Base-by-base conservation (phyloP, 2,888 invertebrate genomes). In the Hedya salicella region DNA sequence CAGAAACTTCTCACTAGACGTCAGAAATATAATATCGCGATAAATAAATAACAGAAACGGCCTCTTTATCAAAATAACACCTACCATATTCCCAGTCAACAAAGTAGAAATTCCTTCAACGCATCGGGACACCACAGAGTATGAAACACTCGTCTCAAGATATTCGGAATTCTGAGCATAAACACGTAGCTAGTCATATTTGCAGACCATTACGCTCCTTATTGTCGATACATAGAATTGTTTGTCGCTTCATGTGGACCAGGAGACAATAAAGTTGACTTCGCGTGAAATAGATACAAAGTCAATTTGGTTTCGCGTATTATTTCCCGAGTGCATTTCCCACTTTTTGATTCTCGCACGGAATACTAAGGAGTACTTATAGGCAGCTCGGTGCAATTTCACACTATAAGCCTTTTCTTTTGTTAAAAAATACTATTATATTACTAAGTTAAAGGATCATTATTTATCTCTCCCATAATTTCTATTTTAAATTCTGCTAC, bases 191-290 rank as follows among this genome's bases (percentile, higher is more conserved):
- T 75, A 71, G 71, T 70, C 70, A 70, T 76, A 72, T 77, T 78
- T 78, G 74, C 73, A 78, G 69, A 67, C 76, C 71, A 75, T 77
- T 77, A 77, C 66, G 59, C 14, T 56, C 48, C 48, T 65, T 77
- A 77, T 78, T 77, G 76, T 76, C 76, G 76, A 69, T 70, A 72
- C 69, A 48, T 46, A 46, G 40, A 73, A 77, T 72, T 70, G 78
- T 78, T 78, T 73, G 71, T 71, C 68, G 69, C 70, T 69, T 71
- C 61, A 44, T 62, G 63, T 49, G 67, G 62, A 49, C 40, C 53
- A 71, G 54, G 54, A 50, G 32, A 56, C 54, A 61, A 56, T 66
- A 62, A 36, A 48, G 53, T 61, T 68, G 63, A 69, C 59, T 46
- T 53, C 46, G 52, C 52, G 59, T 65, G 65, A 65, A 65, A 65